Percentiles rank a stretch among this genome's conserved stretches.
phyloP scores from a whole-genome alignment of 2,113 vertebrate genomes.

The Trachemys scripta region DNA sequence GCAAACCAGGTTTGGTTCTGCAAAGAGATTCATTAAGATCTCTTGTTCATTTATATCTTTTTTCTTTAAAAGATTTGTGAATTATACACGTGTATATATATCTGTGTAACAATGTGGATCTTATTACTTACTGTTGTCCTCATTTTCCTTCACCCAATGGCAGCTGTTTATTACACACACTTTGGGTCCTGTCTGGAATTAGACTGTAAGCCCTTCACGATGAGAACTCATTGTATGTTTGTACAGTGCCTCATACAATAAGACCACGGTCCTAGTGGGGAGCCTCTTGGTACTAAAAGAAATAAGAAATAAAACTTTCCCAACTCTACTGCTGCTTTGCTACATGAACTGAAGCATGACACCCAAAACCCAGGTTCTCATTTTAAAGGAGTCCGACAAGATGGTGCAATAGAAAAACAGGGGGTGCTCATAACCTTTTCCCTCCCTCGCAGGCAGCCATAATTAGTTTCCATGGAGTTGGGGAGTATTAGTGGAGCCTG shows the following conservation, averaged over 20 bases:
- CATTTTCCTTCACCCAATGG: neutral
- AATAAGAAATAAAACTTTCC: neutral
- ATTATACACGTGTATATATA: neutral
- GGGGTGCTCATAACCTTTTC: fast-evolving
- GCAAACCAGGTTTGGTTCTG: neutral
- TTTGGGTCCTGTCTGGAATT: neutral
- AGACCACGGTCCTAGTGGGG: neutral
- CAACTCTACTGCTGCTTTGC: neutral
- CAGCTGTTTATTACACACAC: neutral
- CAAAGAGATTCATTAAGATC: neutral
- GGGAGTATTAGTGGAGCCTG: neutral
- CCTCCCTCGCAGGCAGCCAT: neutral
- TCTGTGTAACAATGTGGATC: neutral
- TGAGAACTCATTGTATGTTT: neutral
- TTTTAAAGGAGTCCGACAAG: no score
- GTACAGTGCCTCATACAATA: neutral
- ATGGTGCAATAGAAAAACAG: no score
- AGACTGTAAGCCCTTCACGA: neutral
- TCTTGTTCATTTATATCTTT: neutral
- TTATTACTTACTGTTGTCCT: fast-evolving
- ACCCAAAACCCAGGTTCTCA: neutral
- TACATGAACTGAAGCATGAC: neutral
- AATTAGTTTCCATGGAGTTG: neutral
- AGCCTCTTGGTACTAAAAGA: neutral
- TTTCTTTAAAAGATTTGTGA: neutral